Percentiles rank a stretch among this genome's conserved stretches.
Conservation (phyloP, 2,797 vertebrate species). For the Sparidentex hasta region DNA sequence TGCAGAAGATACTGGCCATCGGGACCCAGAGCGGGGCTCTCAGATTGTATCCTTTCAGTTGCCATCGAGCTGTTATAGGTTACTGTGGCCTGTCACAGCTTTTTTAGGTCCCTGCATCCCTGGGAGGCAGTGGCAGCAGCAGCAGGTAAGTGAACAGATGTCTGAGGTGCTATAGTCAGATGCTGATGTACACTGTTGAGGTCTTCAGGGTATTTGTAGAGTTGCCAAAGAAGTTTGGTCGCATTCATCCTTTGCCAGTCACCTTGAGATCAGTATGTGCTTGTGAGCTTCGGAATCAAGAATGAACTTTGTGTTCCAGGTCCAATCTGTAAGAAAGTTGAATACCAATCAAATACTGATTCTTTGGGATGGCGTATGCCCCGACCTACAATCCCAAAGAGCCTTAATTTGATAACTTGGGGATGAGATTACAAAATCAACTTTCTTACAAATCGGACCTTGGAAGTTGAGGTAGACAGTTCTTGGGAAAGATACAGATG, state of each 20-base stretch:
- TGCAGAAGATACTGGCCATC: slow-evolving; percentile 98
- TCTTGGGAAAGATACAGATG: too few species aligned
- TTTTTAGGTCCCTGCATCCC: slow-evolving; percentile 29
- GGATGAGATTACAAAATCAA: too few species aligned
- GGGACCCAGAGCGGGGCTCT: slow-evolving; percentile 96
- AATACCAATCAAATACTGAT: too few species aligned
- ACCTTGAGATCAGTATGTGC: background rate
- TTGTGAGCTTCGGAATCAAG: background rate
- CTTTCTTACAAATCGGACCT: too few species aligned
- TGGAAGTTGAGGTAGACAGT: too few species aligned
- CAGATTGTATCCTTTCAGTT: slow-evolving; percentile 95
- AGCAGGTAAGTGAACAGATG: slow-evolving; percentile 75
- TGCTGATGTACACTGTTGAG: slow-evolving; percentile 23
- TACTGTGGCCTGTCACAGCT: slow-evolving; percentile 22
- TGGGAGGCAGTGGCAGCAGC: slow-evolving; percentile 37
- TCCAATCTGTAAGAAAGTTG: too few species aligned
- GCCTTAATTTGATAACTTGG: too few species aligned
- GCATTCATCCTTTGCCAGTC: background rate
- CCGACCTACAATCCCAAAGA: too few species aligned
- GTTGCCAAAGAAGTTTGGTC: slow-evolving; percentile 4
- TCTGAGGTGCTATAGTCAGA: slow-evolving; percentile 40
- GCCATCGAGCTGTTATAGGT: slow-evolving; percentile 28
- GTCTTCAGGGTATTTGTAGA: slow-evolving; percentile 43
- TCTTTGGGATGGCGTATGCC: too few species aligned
- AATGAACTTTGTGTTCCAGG: background rate